Conservation (phyloP, 1,140 invertebrate genomes). For the Palaemon carinicauda region DNA sequence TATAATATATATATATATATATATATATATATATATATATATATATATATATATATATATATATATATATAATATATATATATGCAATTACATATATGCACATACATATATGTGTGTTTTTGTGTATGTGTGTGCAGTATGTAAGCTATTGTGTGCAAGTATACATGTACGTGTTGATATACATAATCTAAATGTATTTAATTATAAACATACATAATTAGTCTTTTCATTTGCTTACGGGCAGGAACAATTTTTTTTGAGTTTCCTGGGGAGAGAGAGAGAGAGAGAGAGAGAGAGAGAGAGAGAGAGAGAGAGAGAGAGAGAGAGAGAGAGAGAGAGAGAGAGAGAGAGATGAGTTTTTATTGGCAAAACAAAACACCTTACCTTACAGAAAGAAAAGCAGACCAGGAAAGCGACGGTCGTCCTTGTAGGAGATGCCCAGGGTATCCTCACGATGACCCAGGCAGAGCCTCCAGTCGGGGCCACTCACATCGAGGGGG, state of each 20-base stretch:
- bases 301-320: not conserved
- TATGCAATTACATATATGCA: not conserved
- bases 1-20: not conserved
- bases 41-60: not conserved
- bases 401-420: not conserved
- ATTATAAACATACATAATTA: too few relatives aligned
- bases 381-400: not conserved
- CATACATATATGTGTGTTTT: not conserved
- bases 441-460: slow-evolving; percentile 18
- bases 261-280: not conserved
- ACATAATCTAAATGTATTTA: too few relatives aligned
- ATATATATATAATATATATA: not conserved
- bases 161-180: too few relatives aligned
- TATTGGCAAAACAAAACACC: too few relatives aligned
- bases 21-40: not conserved
- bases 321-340: not conserved
- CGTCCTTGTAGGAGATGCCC: not conserved
- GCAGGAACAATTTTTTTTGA: too few relatives aligned
- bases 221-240: too few relatives aligned
- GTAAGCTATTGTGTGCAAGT: too few relatives aligned
- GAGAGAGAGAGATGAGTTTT: not conserved
- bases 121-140: not conserved
- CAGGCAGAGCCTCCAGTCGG: slow-evolving; percentile 29
- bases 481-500: slow-evolving; percentile 70
- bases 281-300: not conserved